phyloP scores from a whole-genome alignment of 2,797 vertebrate genomes.

The Chelmon rostratus region DNA sequence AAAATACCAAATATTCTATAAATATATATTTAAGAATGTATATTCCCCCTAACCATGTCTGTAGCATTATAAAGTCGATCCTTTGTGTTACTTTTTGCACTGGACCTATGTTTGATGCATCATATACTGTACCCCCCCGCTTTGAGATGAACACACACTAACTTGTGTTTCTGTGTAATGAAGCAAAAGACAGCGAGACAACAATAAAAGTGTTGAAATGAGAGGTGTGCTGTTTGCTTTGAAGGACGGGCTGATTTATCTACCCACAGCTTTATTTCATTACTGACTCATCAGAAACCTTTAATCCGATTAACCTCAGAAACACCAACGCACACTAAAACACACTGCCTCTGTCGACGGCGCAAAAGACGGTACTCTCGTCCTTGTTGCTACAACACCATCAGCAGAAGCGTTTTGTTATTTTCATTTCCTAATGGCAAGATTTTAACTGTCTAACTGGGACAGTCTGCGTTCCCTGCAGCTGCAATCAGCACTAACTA shows the following conservation, averaged over 20 bases:
- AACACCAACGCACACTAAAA: background rate
- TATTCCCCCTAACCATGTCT: constrained; percentile 25
- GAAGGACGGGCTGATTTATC: background rate
- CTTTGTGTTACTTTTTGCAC: constrained; percentile 67
- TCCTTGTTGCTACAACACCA: background rate
- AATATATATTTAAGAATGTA: constrained; percentile 29
- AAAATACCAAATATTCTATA: constrained; percentile 51
- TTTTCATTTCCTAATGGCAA: background rate
- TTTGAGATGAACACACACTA: constrained; percentile 54
- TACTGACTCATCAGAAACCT: background rate
- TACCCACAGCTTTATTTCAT: background rate
- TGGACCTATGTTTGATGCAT: constrained; percentile 67
- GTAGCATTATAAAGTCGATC: constrained; percentile 30
- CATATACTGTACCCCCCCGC: constrained; percentile 62
- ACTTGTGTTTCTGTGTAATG: constrained; percentile 66
- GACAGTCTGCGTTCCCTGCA: too few species aligned
- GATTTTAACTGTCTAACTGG: too few species aligned
- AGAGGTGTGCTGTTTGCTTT: background rate
- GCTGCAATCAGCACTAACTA: too few species aligned
- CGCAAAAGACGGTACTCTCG: background rate
- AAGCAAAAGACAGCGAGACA: constrained; percentile 47
- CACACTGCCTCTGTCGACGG: background rate
- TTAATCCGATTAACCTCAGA: background rate
- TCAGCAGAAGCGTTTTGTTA: background rate
- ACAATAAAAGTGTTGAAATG: constrained; percentile 69